These are phyloP conservation scores for Gymnorhina tibicen DNA, from an alignment of 2,113 vertebrate species.

Conservation along the genomic window DNA sequence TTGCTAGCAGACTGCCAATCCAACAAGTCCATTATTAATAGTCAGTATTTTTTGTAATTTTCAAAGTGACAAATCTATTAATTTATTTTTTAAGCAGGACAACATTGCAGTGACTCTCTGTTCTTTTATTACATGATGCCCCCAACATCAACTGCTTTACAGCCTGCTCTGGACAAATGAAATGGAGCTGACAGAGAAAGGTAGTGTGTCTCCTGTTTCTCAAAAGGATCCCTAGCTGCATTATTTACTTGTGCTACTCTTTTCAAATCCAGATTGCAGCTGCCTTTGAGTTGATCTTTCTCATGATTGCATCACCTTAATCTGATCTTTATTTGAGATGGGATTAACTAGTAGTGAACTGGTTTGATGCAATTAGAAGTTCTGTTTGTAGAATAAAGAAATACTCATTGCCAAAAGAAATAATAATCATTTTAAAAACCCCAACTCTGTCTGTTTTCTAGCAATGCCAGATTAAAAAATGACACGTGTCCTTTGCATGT, in stretches of 20 bases:
- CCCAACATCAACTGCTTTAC: neutral
- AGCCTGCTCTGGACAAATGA: neutral
- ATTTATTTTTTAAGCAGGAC: neutral
- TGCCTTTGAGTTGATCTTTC: neutral
- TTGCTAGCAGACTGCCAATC: neutral
- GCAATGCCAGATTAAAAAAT: neutral
- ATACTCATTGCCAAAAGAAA: neutral
- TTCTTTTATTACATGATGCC: neutral
- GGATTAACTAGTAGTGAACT: neutral
- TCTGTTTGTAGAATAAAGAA: neutral
- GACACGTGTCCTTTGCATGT: neutral
- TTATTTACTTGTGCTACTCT: neutral
- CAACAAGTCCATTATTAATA: neutral
- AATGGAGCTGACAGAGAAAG: neutral
- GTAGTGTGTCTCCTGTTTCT: neutral
- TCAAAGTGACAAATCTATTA: neutral
- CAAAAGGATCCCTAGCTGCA: neutral
- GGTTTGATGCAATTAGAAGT: neutral
- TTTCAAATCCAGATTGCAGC: neutral
- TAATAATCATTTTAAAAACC: neutral
- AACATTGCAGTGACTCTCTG: neutral
- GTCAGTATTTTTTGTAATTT: neutral
- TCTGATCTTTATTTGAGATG: neutral
- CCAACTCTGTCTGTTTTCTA: neutral
- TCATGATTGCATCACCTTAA: neutral